Evolutionary conservation across 2,888 invertebrate species (phyloP).

Genomic region (Junonia oenone): DNA sequence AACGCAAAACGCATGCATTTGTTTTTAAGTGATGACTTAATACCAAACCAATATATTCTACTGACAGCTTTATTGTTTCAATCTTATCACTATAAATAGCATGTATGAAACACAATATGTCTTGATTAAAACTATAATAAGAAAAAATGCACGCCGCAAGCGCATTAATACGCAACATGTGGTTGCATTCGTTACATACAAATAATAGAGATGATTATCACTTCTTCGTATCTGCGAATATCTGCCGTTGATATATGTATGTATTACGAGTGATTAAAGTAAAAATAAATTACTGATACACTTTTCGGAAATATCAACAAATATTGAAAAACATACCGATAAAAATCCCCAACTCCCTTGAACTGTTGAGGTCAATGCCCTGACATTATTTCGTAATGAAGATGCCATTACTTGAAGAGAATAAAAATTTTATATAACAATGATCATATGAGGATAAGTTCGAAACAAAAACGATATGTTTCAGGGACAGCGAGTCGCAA

Average conservation of each 20-base stretch:
- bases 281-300: neutral
- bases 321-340: constrained; percentile 10
- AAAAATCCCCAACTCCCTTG: constrained; percentile 21
- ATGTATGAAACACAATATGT: constrained; percentile 11
- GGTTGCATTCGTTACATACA: neutral
- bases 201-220: neutral
- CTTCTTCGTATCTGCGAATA: neutral
- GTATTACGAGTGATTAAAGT: neutral
- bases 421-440: neutral
- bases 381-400: constrained; percentile 15
- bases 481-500: constrained; percentile 59
- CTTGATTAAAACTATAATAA: constrained; percentile 16
- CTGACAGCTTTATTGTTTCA: neutral
- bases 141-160: constrained; percentile 10
- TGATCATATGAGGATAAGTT: too few relatives aligned
- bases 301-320: constrained; percentile 4
- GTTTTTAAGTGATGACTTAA: too few relatives aligned
- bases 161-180: constrained; percentile 7
- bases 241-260: neutral
- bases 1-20: too few relatives aligned
- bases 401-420: constrained; percentile 4
- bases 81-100: constrained; percentile 3
- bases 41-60: neutral
- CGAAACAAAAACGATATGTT: constrained; percentile 28
- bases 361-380: constrained; percentile 30